These are phyloP conservation scores for Beris morrisii DNA, from an alignment of 2,888 invertebrate genomes.

Conservation along the genomic window DNA sequence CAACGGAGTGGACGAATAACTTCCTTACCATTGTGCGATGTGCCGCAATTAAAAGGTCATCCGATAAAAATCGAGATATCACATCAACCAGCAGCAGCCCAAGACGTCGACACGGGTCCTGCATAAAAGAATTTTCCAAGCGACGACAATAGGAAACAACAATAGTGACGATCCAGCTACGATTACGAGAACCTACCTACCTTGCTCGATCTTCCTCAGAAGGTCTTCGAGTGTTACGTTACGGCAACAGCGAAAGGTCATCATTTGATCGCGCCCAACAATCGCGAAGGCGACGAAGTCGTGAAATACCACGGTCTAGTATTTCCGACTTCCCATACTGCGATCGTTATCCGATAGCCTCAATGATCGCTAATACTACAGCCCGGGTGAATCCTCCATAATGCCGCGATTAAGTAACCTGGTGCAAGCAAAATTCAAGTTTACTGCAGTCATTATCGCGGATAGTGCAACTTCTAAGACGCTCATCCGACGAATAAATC, in stretches of 20 bases:
- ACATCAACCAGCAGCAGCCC: no score
- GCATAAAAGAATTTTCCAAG: background rate
- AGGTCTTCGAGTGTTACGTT: background rate
- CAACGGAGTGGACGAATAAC: background rate
- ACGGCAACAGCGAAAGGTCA: slow-evolving; percentile 32
- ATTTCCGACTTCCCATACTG: slow-evolving; percentile 28
- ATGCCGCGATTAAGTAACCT: background rate
- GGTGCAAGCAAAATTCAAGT: slow-evolving; percentile 12
- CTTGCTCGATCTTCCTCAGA: slow-evolving; percentile 9
- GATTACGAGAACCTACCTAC: background rate
- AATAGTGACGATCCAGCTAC: background rate
- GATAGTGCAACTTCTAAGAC: background rate
- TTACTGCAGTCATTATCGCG: background rate
- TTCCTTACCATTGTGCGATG: no score
- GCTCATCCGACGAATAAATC: no score
- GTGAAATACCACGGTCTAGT: slow-evolving; percentile 37
- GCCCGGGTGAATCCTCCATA: background rate
- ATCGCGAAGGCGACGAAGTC: slow-evolving; percentile 32
- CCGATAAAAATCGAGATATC: background rate
- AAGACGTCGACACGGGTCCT: background rate
- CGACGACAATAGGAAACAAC: background rate
- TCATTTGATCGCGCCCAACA: slow-evolving; percentile 17
- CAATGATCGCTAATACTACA: slow-evolving; percentile 22
- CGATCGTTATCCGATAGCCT: slow-evolving; percentile 6
- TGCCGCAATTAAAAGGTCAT: no score